A percentile compares a stretch with the other conserved stretches of the same genome.
phyloP scores from a whole-genome alignment of 2,113 vertebrate species.

The Regulus satrapa region DNA sequence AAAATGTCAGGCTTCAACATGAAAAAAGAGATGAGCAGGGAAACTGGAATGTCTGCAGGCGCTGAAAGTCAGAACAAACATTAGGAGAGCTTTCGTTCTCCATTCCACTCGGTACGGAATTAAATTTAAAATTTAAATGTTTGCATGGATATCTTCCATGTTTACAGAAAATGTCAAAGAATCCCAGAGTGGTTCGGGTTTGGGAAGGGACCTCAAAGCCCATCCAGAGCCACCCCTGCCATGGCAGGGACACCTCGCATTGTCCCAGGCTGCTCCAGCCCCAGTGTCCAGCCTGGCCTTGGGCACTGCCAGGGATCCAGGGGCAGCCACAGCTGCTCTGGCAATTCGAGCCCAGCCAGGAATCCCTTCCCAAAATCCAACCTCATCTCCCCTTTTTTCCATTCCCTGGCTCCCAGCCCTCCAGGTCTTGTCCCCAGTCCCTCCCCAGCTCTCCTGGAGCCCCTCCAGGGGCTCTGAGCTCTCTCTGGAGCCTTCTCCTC shows the following conservation, averaged over 20 bases:
- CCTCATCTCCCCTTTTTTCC: too few relatives aligned
- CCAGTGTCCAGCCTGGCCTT: neutral
- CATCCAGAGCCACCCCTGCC: neutral
- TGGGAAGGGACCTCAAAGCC: neutral
- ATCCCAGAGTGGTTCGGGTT: accelerated
- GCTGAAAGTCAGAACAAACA: neutral
- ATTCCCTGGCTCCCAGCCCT: neutral
- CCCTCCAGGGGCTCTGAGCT: neutral
- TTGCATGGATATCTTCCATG: too few relatives aligned
- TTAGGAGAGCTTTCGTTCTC: neutral
- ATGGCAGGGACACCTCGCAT: neutral
- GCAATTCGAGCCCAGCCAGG: neutral
- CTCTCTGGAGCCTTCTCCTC: neutral
- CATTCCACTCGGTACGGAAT: accelerated
- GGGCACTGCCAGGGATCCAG: neutral
- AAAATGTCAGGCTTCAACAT: neutral
- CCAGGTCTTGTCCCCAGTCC: neutral
- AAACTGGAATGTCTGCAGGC: neutral
- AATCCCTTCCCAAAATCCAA: neutral
- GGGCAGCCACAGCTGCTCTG: neutral
- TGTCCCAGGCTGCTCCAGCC: accelerated
- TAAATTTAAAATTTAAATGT: neutral
- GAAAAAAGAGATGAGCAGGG: neutral
- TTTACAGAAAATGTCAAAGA: neutral
- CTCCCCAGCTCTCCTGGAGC: neutral